These are phyloP conservation scores for Myocastor coypus DNA, from an alignment of 2,113 vertebrate genomes.

Conservation along the genomic window DNA sequence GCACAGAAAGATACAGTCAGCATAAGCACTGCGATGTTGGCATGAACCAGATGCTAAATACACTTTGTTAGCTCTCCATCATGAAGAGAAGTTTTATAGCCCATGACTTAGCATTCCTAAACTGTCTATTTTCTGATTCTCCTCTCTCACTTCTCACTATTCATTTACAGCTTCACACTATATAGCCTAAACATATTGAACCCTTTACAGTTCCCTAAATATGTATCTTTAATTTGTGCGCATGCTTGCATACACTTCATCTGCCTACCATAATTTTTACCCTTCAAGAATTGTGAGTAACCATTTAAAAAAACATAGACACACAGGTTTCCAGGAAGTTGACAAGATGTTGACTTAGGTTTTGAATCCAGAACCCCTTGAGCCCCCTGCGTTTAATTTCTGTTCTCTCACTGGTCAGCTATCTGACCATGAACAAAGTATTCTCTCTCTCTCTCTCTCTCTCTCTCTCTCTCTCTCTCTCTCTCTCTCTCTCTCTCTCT, in stretches of 20 bases:
- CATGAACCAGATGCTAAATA: neutral
- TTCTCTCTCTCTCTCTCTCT: neutral
- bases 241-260: neutral
- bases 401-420: neutral
- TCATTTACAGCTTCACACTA: constrained; percentile 50
- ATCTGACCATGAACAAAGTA: neutral
- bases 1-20: neutral
- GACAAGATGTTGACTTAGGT: neutral
- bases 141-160: constrained; percentile 48
- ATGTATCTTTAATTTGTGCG: constrained; percentile 9
- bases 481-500: neutral
- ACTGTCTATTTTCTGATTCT: constrained; percentile 48
- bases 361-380: neutral
- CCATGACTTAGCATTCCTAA: constrained; percentile 2
- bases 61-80: neutral
- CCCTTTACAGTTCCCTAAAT: constrained; percentile 43
- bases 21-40: neutral
- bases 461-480: neutral
- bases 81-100: neutral
- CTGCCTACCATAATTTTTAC: constrained; percentile 43
- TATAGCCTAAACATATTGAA: constrained; percentile 50
- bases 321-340: neutral
- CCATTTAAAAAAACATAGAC: neutral
- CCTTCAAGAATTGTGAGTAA: neutral
- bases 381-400: neutral